Percentiles rank a stretch among this genome's conserved stretches.
phyloP scores from a whole-genome alignment of 2,888 invertebrate genomes.

The Tetropium fuscum region DNA sequence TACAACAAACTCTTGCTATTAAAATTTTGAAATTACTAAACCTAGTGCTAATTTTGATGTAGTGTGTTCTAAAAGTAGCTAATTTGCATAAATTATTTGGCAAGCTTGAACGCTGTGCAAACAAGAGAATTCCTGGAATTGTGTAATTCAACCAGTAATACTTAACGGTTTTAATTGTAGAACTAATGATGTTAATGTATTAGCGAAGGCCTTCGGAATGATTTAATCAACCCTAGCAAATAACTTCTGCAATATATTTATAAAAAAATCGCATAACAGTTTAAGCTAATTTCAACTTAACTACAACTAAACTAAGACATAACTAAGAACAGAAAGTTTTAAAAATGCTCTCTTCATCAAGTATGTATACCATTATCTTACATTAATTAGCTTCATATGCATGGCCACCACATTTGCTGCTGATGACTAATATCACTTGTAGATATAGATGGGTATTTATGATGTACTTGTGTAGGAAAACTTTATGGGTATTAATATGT shows the following conservation, averaged over 20 bases:
- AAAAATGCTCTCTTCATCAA: constrained; percentile 61
- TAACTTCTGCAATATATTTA: constrained; percentile 24
- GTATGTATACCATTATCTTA: constrained; percentile 54
- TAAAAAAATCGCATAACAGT: constrained; percentile 6
- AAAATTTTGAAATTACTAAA: no score
- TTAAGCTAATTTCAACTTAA: constrained; percentile 2
- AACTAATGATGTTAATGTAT: no score
- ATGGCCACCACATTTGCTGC: constrained; percentile 22
- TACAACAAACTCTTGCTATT: no score
- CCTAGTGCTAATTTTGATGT: no score
- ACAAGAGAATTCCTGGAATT: no score
- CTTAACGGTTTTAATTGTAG: no score
- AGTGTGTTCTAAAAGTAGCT: no score
- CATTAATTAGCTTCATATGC: constrained; percentile 31
- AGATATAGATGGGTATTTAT: constrained; percentile 16
- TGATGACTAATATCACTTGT: constrained; percentile 25
- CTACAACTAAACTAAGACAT: constrained; percentile 22
- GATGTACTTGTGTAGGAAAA: not conserved
- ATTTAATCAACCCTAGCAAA: constrained; percentile 3
- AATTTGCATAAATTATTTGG: no score
- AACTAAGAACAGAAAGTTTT: constrained; percentile 1
- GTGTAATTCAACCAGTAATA: no score
- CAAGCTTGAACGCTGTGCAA: no score
- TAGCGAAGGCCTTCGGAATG: no score
- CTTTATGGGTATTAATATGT: no score